phyloP scores from a whole-genome alignment of 2,797 vertebrate genomes.

The Euthynnus affinis region DNA sequence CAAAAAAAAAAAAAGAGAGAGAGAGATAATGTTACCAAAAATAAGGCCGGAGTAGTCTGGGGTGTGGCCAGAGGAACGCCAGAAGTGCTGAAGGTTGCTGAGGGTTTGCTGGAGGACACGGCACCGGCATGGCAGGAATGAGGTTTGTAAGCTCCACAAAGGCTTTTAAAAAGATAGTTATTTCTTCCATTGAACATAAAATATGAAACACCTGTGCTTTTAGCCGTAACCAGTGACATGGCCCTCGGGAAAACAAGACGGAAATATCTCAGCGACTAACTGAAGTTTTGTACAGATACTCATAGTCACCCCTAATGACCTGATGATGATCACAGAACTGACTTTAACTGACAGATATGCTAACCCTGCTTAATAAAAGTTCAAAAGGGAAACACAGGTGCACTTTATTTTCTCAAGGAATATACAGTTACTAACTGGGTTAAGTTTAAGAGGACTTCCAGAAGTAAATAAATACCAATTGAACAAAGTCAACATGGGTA shows the following conservation, averaged over 20 bases:
- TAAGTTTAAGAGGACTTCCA: too few relatives aligned
- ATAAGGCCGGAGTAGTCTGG: slow-evolving; percentile 19
- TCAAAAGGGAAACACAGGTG: too few relatives aligned
- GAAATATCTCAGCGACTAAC: too few relatives aligned
- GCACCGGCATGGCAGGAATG: slow-evolving; percentile 15
- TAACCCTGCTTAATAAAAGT: too few relatives aligned
- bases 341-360: too few relatives aligned
- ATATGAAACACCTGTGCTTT: slow-evolving; percentile 10
- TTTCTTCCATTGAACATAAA: not conserved
- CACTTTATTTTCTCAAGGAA: too few relatives aligned
- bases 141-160: not conserved
- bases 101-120: slow-evolving; percentile 22
- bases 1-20: too few relatives aligned
- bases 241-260: not conserved
- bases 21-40: slow-evolving; percentile 43
- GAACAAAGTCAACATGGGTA: not conserved
- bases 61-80: slow-evolving; percentile 36
- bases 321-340: too few relatives aligned
- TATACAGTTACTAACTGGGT: too few relatives aligned
- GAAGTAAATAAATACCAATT: not conserved
- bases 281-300: too few relatives aligned
- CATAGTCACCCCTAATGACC: too few relatives aligned
- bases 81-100: slow-evolving; percentile 26
- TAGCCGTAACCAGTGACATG: not conserved
- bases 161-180: not conserved